phyloP scores from a whole-genome alignment of 1,140 invertebrate genomes.

The Artemia franciscana region DNA sequence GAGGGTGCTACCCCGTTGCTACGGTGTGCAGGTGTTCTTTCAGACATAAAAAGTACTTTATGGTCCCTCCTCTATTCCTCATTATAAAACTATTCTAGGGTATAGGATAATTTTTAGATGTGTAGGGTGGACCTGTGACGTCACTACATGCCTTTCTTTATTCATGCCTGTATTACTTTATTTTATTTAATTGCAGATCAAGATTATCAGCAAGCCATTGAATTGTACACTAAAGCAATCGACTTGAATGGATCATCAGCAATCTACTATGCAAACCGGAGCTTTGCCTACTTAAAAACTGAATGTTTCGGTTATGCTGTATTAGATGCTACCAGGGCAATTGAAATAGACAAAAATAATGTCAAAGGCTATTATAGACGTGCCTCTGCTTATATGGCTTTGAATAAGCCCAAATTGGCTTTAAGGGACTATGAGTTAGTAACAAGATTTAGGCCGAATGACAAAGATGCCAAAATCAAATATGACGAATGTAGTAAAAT shows the following conservation, averaged over 20 bases:
- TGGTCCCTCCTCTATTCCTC: no score
- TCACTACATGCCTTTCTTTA: no score
- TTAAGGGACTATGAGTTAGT: constrained; percentile 90
- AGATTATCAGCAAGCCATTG: constrained; percentile 66
- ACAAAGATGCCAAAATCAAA: constrained; percentile 83
- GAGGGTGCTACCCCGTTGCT: no score
- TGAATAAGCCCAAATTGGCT: constrained; percentile 91
- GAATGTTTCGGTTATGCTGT: constrained; percentile 87
- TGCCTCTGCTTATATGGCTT: constrained; percentile 84
- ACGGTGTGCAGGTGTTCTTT: no score
- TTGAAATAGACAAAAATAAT: constrained; percentile 69
- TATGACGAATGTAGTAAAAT: constrained; percentile 88
- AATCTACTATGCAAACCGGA: constrained; percentile 76
- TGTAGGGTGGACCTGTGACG: no score
- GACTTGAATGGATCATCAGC: constrained; percentile 51
- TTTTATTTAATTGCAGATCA: constrained; percentile 49
- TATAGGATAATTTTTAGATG: no score
- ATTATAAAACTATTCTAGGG: no score
- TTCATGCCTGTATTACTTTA: no score
- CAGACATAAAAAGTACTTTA: no score
- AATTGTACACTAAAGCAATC: constrained; percentile 75
- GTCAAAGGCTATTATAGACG: constrained; percentile 79
- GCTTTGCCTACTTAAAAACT: constrained; percentile 71
- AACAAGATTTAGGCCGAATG: constrained; percentile 60
- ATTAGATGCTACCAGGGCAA: constrained; percentile 67